phyloP scores from a whole-genome alignment of 2,797 vertebrate species.

The Hirundo rustica region DNA sequence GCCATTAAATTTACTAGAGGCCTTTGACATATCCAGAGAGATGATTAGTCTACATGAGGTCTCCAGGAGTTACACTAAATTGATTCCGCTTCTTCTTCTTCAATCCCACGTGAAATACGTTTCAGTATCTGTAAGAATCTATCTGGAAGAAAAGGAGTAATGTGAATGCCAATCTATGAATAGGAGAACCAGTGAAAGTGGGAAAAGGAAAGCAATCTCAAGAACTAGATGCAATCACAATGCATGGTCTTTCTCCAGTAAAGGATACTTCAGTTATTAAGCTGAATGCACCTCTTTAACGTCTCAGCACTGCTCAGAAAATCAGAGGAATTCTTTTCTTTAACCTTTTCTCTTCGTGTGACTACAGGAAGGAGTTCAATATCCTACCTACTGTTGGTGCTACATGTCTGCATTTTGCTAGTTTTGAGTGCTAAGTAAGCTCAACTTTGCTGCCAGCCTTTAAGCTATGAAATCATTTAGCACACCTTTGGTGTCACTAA shows the following conservation, averaged over 20 bases:
- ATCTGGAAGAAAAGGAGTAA: not conserved
- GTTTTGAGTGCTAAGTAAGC: not conserved
- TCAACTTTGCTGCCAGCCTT: not conserved
- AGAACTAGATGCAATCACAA: not conserved
- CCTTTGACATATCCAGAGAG: not conserved
- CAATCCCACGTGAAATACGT: not conserved
- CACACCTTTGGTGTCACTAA: not conserved
- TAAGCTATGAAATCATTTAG: not conserved
- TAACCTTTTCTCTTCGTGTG: not conserved
- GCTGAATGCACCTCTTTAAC: not conserved
- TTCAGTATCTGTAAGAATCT: not conserved
- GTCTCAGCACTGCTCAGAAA: not conserved
- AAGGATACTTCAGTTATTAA: not conserved
- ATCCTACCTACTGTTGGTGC: not conserved
- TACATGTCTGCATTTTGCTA: not conserved
- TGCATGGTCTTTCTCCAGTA: not conserved
- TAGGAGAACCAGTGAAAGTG: not conserved
- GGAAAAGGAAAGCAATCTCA: not conserved
- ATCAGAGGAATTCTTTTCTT: not conserved
- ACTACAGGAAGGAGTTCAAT: not conserved
- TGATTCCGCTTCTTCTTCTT: not conserved
- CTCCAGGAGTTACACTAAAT: not conserved
- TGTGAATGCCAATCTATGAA: not conserved
- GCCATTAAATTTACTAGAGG: not conserved
- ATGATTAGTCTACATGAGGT: not conserved